Evolutionary conservation across 2,113 vertebrate genomes (phyloP), one percentile per base, ranked within the genome.

Genomic region (Casuarius casuarius): DNA sequence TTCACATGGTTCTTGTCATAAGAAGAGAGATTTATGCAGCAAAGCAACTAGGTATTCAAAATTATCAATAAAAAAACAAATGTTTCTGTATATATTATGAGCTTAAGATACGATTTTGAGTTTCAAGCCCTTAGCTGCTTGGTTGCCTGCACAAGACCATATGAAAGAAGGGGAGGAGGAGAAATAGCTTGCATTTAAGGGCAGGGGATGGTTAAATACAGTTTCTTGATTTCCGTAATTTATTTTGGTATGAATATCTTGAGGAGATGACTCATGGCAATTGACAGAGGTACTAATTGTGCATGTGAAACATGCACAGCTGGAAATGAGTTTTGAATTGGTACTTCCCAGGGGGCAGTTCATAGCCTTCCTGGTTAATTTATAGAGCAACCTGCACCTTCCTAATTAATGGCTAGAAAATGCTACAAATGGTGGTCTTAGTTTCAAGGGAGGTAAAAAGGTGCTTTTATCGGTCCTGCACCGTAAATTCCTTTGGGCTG

Each of bases 311-410:
- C 66, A 38, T 73, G 83, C 48, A 17, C 68, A 65, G 5, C 59
- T 92, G 67, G 84, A 96, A 96, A 87, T 91, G 49, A 79, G 54
- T 91, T 96, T 96, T 86, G 68, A 90, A 92, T 93, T 92, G 83
- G 61, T 87, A 31, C 44, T 89, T 93, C 89, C 77, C 81, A 48
- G 59, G 89, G 94, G 94, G 76, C 54, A 83, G 71, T 79, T 92
- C 7, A 0, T 94, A 97, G 95, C 66, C 74, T 91, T 89, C 38
- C 58, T 70, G 21, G 16, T 91, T 94, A 96, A 95, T 95, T 95
- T 95, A 80, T 46, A 89, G 75, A 87, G 77, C 82, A 95, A 77
- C 42, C 33, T 80, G 19, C 2, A 13, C 67, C n/a, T 83, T 94
- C 35, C 74, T 95, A 89, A 91, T 85, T 84, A 80, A 21, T 48